Base-by-base conservation (phyloP, 1,140 invertebrate species). In the Holcopasites calliopsidis region DNA sequence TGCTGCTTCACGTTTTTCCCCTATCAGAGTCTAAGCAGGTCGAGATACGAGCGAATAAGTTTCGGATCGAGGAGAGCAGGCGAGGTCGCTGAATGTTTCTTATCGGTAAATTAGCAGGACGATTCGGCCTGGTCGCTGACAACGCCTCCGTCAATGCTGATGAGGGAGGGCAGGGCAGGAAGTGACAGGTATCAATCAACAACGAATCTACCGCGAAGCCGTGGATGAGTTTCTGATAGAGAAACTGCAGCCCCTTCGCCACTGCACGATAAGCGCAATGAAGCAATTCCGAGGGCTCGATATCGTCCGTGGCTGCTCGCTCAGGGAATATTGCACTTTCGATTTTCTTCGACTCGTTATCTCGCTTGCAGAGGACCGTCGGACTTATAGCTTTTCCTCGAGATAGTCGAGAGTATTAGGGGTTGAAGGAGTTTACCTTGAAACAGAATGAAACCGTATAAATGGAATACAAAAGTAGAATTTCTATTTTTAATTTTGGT, bases 21-120 rank as follows among this genome's bases (percentile, higher is more conserved):
- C 82, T 83, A 86, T 83, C 64, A 52, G 64, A 58, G 26, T 64
- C 40, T 58, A 23, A 13, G 3, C 8, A 58, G 40, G 18, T 35
- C 58, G 38, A 88, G 88, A 89, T 90, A 89, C 75, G 81, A 88
- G 85, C 85, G 82, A 88, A 88, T 89, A 87, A 88, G 88, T 89
- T 88, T 88, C 83, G 75, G 69, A 61, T 33, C 62, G 33, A 76
- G 66, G 64, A 65, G 54, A 33, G 35, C 50, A 50, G 52, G 64
- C 83, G 84, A 71, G 73, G 61, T 76, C 77, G 71, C 76, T 75
- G 85, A 85, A 85, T 85, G 79, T 88, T 88, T 87, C 89, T 90
- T 90, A 90, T 90, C 88, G 86, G 89, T 88, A 86, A 89, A 90
- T 89, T 89, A 90, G 86, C 87, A 83, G 78, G 68, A 69, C 82